Evolutionary conservation across 1,140 invertebrate genomes (phyloP).

Genomic region (Caligus rogercresseyi): DNA sequence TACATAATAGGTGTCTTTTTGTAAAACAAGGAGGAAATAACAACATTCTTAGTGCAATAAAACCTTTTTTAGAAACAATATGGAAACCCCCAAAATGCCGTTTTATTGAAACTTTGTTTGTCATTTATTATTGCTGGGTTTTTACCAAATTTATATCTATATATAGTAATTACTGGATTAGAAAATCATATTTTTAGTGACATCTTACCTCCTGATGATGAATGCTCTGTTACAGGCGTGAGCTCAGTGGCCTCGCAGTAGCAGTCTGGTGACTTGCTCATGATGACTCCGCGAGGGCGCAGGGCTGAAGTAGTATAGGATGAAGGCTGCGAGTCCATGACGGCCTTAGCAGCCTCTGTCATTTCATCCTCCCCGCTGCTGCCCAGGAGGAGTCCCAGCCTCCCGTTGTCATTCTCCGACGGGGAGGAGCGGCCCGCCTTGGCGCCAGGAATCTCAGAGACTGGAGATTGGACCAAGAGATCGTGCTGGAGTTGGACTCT

Average conservation of each 20-base stretch:
- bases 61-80: no score
- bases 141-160: no score
- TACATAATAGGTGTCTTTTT: no score
- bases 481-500: not conserved
- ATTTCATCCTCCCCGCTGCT: not conserved
- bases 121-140: no score
- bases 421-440: not conserved
- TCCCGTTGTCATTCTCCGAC: not conserved
- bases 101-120: no score
- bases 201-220: not conserved
- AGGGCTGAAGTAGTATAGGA: not conserved
- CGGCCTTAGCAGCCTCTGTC: not conserved
- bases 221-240: not conserved
- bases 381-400: not conserved
- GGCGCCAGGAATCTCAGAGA: constrained; percentile 1
- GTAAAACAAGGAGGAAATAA: no score
- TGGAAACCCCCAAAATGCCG: no score
- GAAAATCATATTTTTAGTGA: no score
- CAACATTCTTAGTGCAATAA: no score
- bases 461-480: constrained; percentile 7
- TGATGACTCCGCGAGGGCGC: not conserved
- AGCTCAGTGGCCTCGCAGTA: not conserved
- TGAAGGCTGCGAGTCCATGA: not conserved
- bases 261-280: not conserved
- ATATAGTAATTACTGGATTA: no score